Base-by-base conservation (phyloP, 2,113 vertebrate species). In the Stegostoma tigrinum region DNA sequence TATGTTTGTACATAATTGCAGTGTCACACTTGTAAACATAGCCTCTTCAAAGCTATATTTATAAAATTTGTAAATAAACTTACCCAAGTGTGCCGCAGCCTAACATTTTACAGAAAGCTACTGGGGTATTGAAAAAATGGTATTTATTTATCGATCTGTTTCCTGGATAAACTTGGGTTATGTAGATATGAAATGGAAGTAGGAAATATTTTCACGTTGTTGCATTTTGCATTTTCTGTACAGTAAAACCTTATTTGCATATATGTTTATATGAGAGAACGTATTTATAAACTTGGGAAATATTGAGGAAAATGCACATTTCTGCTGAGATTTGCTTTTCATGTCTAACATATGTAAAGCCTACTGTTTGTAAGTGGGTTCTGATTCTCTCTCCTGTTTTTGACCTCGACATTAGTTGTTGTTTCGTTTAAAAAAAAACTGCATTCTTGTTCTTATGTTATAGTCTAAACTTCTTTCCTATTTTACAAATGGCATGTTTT, bases 281-380 rank as follows among this genome's bases (percentile, higher is more conserved):
- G 87, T 91, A 93, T 93, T 93, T 93, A 93, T 93, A 93, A 93
- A 93, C 67, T 38, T 93, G 34, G 89, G 87, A n/a, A 66, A 90
- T 45, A 34, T 90, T 45, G 34, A 34, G 17, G 61, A n/a, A 34
- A n/a, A 93, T 93, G 89, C 61, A 66, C 34, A 64, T 61, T 38
- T n/a, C 89, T n/a, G 38, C 61, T 34, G 66, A 61, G n/a, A 38
- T 93, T 66, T 93, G 52, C 87, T 30, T 15, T 61, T 61, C 52
- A 61, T 90, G 55, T 66, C 86, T 27, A n/a, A 93, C 30, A 38
- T 34, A 2, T 23, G 89, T 52, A 93, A 30, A 61, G 30, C 4
- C 24, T 61, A 7, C 27, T 72, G 24, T 27, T 83, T 42, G 17
- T 42, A 91, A 91, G 30, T 91, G 89, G 61, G 15, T 93, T 38